Base-by-base conservation (phyloP, 23 tunicate genomes). In the Oikopleura albicans region DNA sequence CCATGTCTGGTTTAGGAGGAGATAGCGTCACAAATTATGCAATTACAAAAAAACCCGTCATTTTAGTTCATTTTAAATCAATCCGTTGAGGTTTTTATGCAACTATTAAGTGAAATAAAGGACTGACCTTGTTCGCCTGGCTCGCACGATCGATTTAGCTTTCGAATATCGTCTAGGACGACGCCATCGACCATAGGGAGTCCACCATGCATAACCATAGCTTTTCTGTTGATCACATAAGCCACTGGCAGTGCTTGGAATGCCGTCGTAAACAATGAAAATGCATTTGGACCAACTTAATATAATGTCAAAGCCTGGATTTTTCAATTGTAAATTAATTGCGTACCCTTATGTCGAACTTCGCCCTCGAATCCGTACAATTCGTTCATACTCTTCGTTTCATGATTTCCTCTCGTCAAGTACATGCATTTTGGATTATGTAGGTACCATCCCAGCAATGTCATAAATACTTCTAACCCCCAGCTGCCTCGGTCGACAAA, bases 331-430 rank as follows among this genome's bases (percentile, higher is more conserved):
- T 8, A 49, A 49, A 8, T 22, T 49, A 22, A 49, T 49, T 49
- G 59, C 8, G 59, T 49, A 49, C 59, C 90, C 75, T 93, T 93
- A n/a, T 89, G 86, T 75, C 88, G 88, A 41, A 93, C 98, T 85
- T 93, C 98, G 1, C 98, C 98, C 83, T 93, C 98, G 83, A 93
- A 93, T 0, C 98, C 98, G 59, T 93, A 93, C 94, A 93, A 88
- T 76, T 93, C 94, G 84, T 93, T 93, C 98, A 93, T 93, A 88
- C 90, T 89, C 86, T 93, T 92, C 2, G 98, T 93, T 84, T 93
- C 98, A 75, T 93, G 98, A 85, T 93, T 93, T 39, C 98, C 98
- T 86, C 98, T 40, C 33, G 88, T 90, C 29, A 93, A 57, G 66
- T 93, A 92, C 84, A 93, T 89, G 40, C 90, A 84, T 2, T 85